Conservation (phyloP, 1,140 invertebrate genomes). For the Nymphalis io region DNA sequence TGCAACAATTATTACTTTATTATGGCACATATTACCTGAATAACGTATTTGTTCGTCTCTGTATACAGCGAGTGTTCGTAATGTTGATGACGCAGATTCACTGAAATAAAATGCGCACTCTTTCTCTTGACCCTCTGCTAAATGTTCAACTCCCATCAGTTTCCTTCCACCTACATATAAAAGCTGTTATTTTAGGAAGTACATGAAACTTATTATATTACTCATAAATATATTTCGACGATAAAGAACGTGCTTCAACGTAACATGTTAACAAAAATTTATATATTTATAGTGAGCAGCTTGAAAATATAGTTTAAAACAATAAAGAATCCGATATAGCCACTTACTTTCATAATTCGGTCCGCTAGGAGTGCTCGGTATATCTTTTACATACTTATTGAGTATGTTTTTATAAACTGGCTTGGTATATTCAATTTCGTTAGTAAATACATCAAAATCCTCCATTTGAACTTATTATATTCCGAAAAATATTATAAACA, state of each 20-base stretch:
- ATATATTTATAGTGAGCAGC: too few relatives aligned
- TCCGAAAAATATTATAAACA: background rate
- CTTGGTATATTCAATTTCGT: conserved; percentile 65
- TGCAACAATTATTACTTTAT: background rate
- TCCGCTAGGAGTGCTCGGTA: conserved; percentile 62
- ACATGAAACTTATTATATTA: too few relatives aligned
- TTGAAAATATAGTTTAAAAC: too few relatives aligned
- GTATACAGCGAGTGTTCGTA: conserved; percentile 67
- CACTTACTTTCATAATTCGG: conserved; percentile 76
- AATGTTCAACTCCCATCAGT: conserved; percentile 61
- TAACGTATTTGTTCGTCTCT: conserved; percentile 65
- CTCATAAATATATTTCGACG: too few relatives aligned
- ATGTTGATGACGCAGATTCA: conserved; percentile 67
- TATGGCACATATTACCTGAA: conserved; percentile 41
- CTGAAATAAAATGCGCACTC: conserved; percentile 70
- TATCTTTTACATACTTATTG: conserved; percentile 60
- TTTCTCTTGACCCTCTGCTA: conserved; percentile 51
- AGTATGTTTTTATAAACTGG: conserved; percentile 63
- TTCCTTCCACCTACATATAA: conserved; percentile 65
- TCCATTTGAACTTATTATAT: conserved; percentile 49
- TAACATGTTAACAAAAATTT: too few relatives aligned
- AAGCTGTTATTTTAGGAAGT: background rate
- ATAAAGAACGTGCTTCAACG: too few relatives aligned
- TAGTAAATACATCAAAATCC: conserved; percentile 71
- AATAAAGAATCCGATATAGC: too few relatives aligned